These are phyloP conservation scores for Trogon surrucura DNA, from an alignment of 2,113 vertebrate species.

Conservation along the genomic window DNA sequence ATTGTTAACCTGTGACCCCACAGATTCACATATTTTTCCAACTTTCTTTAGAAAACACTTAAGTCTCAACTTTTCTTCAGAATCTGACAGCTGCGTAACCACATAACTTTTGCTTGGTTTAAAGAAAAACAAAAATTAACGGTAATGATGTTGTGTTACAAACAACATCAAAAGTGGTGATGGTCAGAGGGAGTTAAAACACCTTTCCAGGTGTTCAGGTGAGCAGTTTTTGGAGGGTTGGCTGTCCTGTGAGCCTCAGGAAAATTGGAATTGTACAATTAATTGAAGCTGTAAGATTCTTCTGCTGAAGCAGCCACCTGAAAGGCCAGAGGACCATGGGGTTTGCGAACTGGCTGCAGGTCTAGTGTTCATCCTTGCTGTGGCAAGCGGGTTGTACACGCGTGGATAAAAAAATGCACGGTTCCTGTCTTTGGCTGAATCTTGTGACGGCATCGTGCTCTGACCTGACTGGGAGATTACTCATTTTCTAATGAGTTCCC, in stretches of 20 bases:
- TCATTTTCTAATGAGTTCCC: not conserved
- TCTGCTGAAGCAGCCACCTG: not conserved
- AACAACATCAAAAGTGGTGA: not conserved
- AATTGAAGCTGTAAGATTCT: too few relatives aligned
- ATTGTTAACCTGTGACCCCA: fast-evolving
- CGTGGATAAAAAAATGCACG: not conserved
- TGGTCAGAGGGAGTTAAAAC: not conserved
- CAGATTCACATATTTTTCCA: not conserved
- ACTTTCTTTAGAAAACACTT: not conserved
- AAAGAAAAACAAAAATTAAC: too few relatives aligned
- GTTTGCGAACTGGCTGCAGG: not conserved
- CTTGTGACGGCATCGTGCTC: not conserved
- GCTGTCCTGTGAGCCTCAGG: too few relatives aligned
- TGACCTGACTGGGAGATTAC: not conserved
- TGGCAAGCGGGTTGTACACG: not conserved
- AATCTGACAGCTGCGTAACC: not conserved
- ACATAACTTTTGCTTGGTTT: too few relatives aligned
- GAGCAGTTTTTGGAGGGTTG: not conserved
- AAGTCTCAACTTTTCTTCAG: not conserved
- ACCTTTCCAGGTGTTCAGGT: not conserved
- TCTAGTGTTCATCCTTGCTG: not conserved
- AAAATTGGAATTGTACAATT: too few relatives aligned
- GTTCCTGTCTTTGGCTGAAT: not conserved
- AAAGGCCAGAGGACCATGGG: not conserved
- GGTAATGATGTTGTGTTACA: not conserved